Base-by-base conservation (phyloP, 2,113 vertebrate species). In the Brachionichthys hirsutus region DNA sequence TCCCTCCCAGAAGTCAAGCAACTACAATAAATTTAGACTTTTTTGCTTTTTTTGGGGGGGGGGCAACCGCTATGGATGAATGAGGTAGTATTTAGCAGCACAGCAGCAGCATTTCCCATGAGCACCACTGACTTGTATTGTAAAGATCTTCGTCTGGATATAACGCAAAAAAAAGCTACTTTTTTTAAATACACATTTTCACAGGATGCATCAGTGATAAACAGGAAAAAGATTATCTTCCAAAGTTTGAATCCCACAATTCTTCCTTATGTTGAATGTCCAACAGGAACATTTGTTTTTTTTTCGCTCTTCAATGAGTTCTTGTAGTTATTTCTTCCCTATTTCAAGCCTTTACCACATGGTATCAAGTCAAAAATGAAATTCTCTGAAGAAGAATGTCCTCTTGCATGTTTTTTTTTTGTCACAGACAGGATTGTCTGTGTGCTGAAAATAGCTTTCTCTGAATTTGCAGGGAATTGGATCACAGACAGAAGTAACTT, bases 1-100 rank as follows among this genome's bases (percentile, higher is more conserved):
- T 43, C 54, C 38, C 22, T 45, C 18, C 10, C 7, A 52, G 52
- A 19, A n/a, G 47, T 49, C 62, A 46, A 62, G 50, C 62, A 49
- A 15, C 48, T 34, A 24, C 22, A 34, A 22, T 14, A 34, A 30
- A 22, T 34, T 50, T 34, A 8, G 24, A 24, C 13, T 50, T 4
- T 6, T 34, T 14, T 50, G 12, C 3, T 24, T 3, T 24, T 19
- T 8, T 10, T 46, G 44, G 17, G 34, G 34, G 9, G 4, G 34
- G 9, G 9, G 12, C 36, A 38, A 10, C 24, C 24, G 12, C 10
- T 38, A 10, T 12, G 9, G 36, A 12, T 10, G 36, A 38, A 38
- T 38, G 36, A 38, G 44, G 44, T 46, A 19, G 44, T 18, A 18
- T 46, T 46, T 22, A 20, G 4, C 6, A 22, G 9, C 18, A 19